Evolutionary conservation across 2,888 invertebrate species (phyloP).

Genomic region (Campopleginae sp.): DNA sequence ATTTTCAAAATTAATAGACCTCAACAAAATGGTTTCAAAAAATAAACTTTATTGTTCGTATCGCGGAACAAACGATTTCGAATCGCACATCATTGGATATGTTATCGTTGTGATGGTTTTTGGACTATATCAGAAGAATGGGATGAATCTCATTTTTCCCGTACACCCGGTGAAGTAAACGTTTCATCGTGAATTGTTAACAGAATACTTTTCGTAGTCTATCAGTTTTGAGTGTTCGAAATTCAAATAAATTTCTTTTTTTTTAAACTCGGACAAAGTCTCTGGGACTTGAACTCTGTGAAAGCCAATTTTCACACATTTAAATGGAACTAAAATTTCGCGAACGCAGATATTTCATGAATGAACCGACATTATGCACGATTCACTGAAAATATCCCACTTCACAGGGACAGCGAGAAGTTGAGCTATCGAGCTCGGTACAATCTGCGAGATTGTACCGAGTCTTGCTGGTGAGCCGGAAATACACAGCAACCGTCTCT

Average conservation of each 20-base stretch:
- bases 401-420: no score
- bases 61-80: neutral
- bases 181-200: neutral
- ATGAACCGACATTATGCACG: no score
- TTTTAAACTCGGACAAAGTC: neutral
- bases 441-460: no score
- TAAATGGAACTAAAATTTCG: neutral
- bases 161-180: no score
- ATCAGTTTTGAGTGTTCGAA: neutral
- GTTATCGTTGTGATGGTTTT: no score
- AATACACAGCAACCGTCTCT: no score
- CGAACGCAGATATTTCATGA: no score
- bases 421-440: no score
- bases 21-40: neutral
- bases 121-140: neutral
- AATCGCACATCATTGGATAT: neutral
- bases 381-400: no score
- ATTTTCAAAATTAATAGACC: neutral
- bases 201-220: neutral
- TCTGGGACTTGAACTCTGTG: neutral
- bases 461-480: no score
- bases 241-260: neutral
- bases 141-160: neutral
- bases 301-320: neutral
- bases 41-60: neutral